Percentiles rank a stretch among this genome's conserved stretches.
phyloP scores from a whole-genome alignment of 2,113 vertebrate genomes.

The Fregata magnificens region DNA sequence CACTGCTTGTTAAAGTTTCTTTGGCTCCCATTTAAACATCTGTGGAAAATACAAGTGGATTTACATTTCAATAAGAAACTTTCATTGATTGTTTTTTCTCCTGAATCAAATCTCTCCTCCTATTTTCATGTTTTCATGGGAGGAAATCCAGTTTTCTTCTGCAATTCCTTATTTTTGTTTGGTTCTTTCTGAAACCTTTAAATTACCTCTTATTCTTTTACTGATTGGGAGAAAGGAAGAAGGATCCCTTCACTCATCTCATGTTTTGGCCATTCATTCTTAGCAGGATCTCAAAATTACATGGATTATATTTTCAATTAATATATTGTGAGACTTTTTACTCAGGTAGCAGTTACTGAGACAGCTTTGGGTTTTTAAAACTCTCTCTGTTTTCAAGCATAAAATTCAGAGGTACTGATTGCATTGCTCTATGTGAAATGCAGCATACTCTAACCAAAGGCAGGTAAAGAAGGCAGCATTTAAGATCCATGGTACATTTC shows the following conservation, averaged over 20 bases:
- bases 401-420: neutral
- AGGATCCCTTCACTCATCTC: neutral
- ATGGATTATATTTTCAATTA: neutral
- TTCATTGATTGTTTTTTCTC: neutral
- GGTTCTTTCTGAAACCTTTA: neutral
- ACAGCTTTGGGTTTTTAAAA: neutral
- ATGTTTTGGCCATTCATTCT: neutral
- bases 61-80: neutral
- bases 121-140: neutral
- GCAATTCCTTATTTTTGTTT: neutral
- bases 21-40: neutral
- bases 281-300: neutral
- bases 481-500: neutral
- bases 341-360: neutral
- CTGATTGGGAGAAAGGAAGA: neutral
- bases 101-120: neutral
- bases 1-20: neutral
- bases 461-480: neutral
- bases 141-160: neutral
- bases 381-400: neutral
- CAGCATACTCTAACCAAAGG: neutral
- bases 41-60: constrained; percentile 11
- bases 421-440: neutral
- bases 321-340: neutral
- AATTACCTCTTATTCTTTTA: neutral